A percentile compares a stretch with the other conserved stretches of the same genome.
Conservation (phyloP, 2,113 vertebrate genomes). For the Sebastes schlegelii region DNA sequence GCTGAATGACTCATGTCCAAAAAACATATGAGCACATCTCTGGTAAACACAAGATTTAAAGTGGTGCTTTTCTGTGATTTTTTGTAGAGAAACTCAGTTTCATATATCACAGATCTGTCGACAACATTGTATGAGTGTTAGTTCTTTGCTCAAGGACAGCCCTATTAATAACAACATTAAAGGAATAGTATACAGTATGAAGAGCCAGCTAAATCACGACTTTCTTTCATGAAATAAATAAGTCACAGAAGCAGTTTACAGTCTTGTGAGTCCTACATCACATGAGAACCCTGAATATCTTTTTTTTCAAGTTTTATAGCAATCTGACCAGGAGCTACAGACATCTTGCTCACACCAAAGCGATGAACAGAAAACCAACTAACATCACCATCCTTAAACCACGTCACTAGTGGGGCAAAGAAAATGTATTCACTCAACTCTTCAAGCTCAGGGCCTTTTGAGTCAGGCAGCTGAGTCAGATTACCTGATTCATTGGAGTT, state of each 20-base stretch:
- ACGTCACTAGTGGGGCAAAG: background rate
- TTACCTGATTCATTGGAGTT: constrained; percentile 32
- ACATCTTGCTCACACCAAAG: background rate
- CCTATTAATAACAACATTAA: background rate
- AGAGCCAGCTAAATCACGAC: background rate
- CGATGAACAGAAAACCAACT: background rate
- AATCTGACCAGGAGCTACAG: background rate
- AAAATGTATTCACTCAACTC: constrained; percentile 4
- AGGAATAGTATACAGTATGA: background rate
- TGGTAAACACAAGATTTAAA: too few relatives aligned
- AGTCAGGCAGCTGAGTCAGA: background rate
- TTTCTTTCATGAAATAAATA: background rate
- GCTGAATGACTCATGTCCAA: too few relatives aligned
- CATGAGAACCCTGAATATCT: background rate
- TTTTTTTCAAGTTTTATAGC: background rate
- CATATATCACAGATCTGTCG: too few relatives aligned
- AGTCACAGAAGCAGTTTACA: background rate
- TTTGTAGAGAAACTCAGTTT: too few relatives aligned
- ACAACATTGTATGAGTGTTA: too few relatives aligned
- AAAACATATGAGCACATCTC: too few relatives aligned
- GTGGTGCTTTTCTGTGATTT: too few relatives aligned
- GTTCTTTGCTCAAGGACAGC: too few relatives aligned
- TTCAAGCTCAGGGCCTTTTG: constrained; percentile 15
- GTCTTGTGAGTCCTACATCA: background rate
- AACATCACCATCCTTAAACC: background rate